These are phyloP conservation scores for Cephus pygmeus DNA, from an alignment of 2,888 invertebrate genomes.

Conservation along the genomic window DNA sequence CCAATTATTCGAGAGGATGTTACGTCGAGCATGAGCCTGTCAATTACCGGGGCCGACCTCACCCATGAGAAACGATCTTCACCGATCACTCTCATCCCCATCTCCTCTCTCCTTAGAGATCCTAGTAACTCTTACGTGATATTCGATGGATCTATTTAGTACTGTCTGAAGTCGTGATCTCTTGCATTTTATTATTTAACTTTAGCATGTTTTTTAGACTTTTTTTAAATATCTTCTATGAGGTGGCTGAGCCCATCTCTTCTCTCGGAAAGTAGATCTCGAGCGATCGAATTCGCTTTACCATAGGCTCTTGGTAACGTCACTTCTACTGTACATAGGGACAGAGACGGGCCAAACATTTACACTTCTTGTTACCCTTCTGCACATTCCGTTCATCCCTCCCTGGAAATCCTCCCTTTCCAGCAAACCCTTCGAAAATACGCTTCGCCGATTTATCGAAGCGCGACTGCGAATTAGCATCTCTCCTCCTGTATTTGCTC, in stretches of 20 bases:
- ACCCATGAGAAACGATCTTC: slow-evolving; percentile 48
- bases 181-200: neutral
- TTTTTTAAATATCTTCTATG: neutral
- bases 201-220: neutral
- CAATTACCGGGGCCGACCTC: slow-evolving; percentile 53
- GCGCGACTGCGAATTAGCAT: slow-evolving; percentile 53
- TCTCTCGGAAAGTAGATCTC: neutral
- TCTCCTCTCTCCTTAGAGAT: neutral
- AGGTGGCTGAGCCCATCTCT: neutral
- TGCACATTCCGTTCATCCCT: slow-evolving; percentile 17
- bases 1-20: slow-evolving; percentile 57
- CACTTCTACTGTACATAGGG: neutral
- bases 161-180: neutral
- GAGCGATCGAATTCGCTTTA: neutral
- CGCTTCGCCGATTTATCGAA: slow-evolving; percentile 52
- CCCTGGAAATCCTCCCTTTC: slow-evolving; percentile 12
- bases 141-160: neutral
- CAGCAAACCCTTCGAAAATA: slow-evolving; percentile 37
- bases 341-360: slow-evolving; percentile 36
- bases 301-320: neutral
- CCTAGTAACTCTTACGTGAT: neutral
- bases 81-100: slow-evolving; percentile 22
- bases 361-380: slow-evolving; percentile 43
- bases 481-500: slow-evolving; percentile 12
- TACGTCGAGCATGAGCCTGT: slow-evolving; percentile 49